Evolutionary conservation across 1,140 invertebrate genomes (phyloP), one percentile per base, ranked within the genome.

Genomic region (Chrysopa pallens): DNA sequence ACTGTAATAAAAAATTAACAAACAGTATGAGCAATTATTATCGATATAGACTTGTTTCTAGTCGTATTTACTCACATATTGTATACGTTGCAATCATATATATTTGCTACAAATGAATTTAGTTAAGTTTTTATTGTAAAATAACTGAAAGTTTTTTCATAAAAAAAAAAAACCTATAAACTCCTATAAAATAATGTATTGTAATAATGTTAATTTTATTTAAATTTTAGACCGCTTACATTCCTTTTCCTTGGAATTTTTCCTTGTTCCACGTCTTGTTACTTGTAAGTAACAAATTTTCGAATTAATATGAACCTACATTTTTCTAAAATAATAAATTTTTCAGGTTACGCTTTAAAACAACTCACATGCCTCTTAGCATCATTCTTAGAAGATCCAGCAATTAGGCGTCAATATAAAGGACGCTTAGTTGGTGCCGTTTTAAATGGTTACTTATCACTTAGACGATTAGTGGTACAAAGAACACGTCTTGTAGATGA

Each of bases 401-500:
- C 78, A 48, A 76, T 92, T 52, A 78, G 90, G 43, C 78, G 86
- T 46, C 80, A 86, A 40, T 94, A 90, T 61, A 96, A 96, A 64
- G 80, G 81, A 4, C 70, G 81, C 40, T 66, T 97, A 41, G 82
- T 97, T 6, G 80, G 87, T 35, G 78, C 87, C 46, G 80, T 92
- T 6, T 68, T 98, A 0, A 90, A 94, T 63, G 92, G 93, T 0
- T 97, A 98, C 65, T 67, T 97, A 36, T 88, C 87, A 0, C 63
- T 97, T 38, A 67, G 90, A 14, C 77, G 90, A 47, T 68, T 97
- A 6, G 86, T 96, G 9, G 87, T 97, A 39, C 92, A 97, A 62
- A 68, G 93, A 43, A 97, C 93, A 1, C 76, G 93, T 44, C 69
- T 94, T 17, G 91, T 96, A 36, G 92, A 97, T 62, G 91, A 96